These are phyloP conservation scores for Dynastes grantii DNA, from an alignment of 2,888 invertebrate species.

Conservation along the genomic window DNA sequence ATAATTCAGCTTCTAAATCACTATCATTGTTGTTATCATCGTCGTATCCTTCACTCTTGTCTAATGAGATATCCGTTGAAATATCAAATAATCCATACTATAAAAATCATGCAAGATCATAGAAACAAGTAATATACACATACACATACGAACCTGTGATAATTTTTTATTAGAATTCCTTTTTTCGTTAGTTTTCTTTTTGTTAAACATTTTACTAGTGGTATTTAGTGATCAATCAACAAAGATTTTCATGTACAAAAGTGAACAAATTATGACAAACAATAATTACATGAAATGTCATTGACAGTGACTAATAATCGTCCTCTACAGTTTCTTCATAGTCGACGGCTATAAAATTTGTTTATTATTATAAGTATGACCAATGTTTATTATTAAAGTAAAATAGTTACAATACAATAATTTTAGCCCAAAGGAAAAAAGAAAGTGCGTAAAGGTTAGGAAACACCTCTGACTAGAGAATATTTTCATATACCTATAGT, in stretches of 20 bases:
- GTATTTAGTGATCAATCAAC: background rate
- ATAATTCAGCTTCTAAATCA: slow-evolving; percentile 90
- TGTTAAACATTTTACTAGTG: slow-evolving; percentile 63
- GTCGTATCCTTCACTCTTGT: slow-evolving; percentile 68
- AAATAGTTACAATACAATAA: too few relatives aligned
- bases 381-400: too few relatives aligned
- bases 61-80: slow-evolving; percentile 76
- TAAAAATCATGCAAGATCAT: slow-evolving; percentile 38
- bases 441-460: too few relatives aligned
- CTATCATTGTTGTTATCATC: slow-evolving; percentile 79
- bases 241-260: background rate
- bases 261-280: too few relatives aligned
- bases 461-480: too few relatives aligned
- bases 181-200: slow-evolving; percentile 63
- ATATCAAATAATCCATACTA: slow-evolving; percentile 87
- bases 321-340: too few relatives aligned
- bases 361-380: too few relatives aligned
- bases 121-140: background rate
- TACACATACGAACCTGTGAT: slow-evolving; percentile 61
- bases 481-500: too few relatives aligned
- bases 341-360: too few relatives aligned
- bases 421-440: too few relatives aligned
- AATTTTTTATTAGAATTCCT: slow-evolving; percentile 61
- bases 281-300: too few relatives aligned
- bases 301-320: too few relatives aligned